A percentile compares a stretch with the other conserved stretches of the same genome.
Conservation (phyloP, 1,140 invertebrate species). For the Lucilia sericata region DNA sequence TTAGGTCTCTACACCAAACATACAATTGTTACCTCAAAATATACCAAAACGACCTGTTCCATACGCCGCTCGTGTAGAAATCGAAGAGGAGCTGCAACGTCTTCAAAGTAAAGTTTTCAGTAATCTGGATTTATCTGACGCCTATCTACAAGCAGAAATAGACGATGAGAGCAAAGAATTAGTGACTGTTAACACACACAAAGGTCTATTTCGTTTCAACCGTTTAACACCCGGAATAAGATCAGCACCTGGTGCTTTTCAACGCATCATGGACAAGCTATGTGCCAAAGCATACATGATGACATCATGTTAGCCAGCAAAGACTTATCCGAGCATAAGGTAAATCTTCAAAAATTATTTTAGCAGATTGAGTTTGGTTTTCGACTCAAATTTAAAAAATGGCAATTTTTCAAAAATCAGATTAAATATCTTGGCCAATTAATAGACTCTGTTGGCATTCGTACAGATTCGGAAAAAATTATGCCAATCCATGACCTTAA, state of each 20-base stretch:
- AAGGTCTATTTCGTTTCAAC: background rate
- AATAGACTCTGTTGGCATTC: background rate
- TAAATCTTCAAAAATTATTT: background rate
- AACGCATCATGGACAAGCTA: slow-evolving; percentile 12
- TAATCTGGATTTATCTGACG: background rate
- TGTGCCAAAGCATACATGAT: background rate
- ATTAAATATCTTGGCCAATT: background rate
- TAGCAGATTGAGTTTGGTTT: background rate
- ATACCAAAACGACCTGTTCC: slow-evolving; percentile 18
- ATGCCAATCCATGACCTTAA: background rate
- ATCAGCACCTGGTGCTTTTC: slow-evolving; percentile 33
- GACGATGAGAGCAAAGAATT: background rate
- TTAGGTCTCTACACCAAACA: slow-evolving; percentile 6
- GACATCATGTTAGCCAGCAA: background rate
- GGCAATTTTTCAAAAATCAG: background rate
- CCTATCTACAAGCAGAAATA: background rate
- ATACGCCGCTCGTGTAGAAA: background rate
- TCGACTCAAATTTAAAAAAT: slow-evolving; percentile 2
- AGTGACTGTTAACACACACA: background rate
- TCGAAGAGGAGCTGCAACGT: background rate
- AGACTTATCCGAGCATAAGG: background rate
- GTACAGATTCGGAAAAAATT: background rate
- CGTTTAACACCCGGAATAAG: background rate
- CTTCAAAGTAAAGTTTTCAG: background rate
- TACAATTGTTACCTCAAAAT: background rate